Evolutionary conservation across 2,797 vertebrate species (phyloP).

Genomic region (Artibeus lituratus): DNA sequence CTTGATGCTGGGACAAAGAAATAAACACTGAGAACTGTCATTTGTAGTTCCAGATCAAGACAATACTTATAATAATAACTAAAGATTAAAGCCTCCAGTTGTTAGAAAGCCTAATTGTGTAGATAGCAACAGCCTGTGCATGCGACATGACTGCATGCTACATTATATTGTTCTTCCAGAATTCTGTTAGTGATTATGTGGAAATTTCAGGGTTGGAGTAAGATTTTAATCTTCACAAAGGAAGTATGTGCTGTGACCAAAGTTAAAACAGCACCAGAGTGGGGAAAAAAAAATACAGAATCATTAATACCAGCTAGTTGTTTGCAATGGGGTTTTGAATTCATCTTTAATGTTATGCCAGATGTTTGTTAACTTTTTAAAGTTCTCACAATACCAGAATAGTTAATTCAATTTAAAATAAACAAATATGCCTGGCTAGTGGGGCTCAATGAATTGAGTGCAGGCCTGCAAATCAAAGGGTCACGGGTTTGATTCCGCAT

Average conservation of each 20-base stretch:
- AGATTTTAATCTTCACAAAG: constrained; percentile 33
- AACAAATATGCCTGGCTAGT: neutral
- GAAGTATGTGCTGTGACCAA: neutral
- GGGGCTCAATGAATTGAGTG: too few species aligned
- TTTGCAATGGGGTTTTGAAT: neutral
- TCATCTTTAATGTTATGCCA: neutral
- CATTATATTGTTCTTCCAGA: neutral
- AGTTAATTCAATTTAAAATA: neutral
- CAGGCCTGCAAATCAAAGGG: too few species aligned
- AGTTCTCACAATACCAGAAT: neutral
- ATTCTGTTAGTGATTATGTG: neutral
- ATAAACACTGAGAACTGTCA: neutral
- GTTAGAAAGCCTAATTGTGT: neutral
- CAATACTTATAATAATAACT: neutral
- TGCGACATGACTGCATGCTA: fast-evolving
- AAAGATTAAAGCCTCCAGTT: neutral
- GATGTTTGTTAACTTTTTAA: neutral
- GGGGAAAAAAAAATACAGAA: neutral
- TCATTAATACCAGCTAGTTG: neutral
- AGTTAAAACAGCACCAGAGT: neutral
- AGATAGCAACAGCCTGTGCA: neutral
- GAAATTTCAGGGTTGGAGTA: constrained; percentile 3
- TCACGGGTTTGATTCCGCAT: too few species aligned
- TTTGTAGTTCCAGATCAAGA: neutral
- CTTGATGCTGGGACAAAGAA: neutral